Conservation (phyloP, 1,140 invertebrate genomes). For the Drosophila sturtevanti region DNA sequence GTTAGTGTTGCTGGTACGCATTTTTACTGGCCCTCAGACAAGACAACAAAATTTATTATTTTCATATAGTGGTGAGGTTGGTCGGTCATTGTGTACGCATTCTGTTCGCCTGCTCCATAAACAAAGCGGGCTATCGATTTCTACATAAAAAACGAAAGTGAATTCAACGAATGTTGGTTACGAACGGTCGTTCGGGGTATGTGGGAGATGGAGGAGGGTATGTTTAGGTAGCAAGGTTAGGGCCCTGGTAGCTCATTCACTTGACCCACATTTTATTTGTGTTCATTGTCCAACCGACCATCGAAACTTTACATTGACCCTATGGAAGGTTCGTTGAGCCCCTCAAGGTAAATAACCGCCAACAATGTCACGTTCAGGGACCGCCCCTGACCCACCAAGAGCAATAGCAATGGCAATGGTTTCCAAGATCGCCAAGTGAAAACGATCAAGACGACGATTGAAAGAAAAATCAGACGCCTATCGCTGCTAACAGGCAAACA, state of each 20-base stretch:
- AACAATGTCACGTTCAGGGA: conserved; percentile 72
- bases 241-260: conserved; percentile 31
- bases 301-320: conserved; percentile 36
- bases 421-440: conserved; percentile 16
- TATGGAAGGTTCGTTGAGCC: conserved; percentile 60
- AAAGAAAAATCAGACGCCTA: conserved; percentile 74
- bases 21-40: conserved; percentile 8
- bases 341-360: conserved; percentile 46
- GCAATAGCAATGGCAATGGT: background rate
- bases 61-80: background rate
- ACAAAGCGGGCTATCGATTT: conserved; percentile 77
- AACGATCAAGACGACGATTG: conserved; percentile 39
- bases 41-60: conserved; percentile 1
- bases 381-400: conserved; percentile 63
- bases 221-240: background rate
- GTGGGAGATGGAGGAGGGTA: background rate
- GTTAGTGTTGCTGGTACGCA: conserved; percentile 8
- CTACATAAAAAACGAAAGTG: conserved; percentile 81
- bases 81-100: conserved; percentile 12
- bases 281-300: conserved; percentile 5
- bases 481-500: conserved; percentile 54
- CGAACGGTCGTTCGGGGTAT: background rate
- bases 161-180: conserved; percentile 22
- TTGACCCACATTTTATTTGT: conserved; percentile 59
- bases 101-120: conserved; percentile 64